Base-by-base conservation (phyloP, 1,140 invertebrate genomes). In the Drosophila arizonae region DNA sequence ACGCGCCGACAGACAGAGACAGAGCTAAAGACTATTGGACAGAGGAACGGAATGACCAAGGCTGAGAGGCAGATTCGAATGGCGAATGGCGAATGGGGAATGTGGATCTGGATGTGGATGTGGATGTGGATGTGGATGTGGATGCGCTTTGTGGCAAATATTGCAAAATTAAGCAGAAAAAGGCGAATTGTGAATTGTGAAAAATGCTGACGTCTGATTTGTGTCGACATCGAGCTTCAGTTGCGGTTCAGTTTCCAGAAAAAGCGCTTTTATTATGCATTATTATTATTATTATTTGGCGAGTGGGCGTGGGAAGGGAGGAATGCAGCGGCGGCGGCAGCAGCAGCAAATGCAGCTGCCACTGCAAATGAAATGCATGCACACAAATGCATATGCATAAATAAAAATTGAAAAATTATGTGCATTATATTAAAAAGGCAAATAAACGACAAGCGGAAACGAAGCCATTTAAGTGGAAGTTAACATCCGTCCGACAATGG, bases 401-500 rank as follows among this genome's bases (percentile, higher is more conserved):
- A 89, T 84, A 88, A 88, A 89, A 88, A 88, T 88, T 88, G 85
- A 88, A 88, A 89, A 88, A 88, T 89, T 88, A 84, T 88, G 85
- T 80, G 76, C 85, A 88, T 88, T 88, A 88, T 89, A 88, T 88
- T 88, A 88, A 88, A 87, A 88, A 84, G 77, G 46, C 69, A 87
- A 87, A 82, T 81, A 86, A 90, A 90, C 89, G 88, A 90, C 80
- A 90, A 85, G 77, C 88, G 88, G 88, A 90, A 90, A 82, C 88
- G 84, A 66, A 81, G 88, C 88, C 88, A 90, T 90, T 90, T 90
- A 90, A 90, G 84, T 90, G 88, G 88, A 90, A 90, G 84, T 90
- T 88, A 88, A 88, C 89, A 88, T 90, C 88, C 88, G 88, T 84
- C 88, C 84, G 85, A 77, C 71, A 85, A 79, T 79, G 76, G 63